These are phyloP conservation scores for Hippolais icterina DNA, from an alignment of 2,113 vertebrate genomes.

Conservation along the genomic window DNA sequence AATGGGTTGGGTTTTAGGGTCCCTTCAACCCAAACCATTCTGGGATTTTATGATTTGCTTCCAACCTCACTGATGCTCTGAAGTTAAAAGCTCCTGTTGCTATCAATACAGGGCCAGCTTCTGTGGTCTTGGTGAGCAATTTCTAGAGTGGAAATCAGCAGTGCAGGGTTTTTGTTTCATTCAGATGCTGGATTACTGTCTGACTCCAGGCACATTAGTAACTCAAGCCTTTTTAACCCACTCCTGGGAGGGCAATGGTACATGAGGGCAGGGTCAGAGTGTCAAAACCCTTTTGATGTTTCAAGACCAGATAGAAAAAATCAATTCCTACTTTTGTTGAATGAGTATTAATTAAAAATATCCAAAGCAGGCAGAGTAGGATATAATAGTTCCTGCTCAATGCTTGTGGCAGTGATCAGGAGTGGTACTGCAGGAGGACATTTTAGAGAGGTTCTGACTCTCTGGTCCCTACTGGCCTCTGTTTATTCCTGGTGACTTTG, in stretches of 20 bases:
- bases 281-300: neutral
- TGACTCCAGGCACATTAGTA: neutral
- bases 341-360: neutral
- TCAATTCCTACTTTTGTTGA: neutral
- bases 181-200: neutral
- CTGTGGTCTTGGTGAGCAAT: neutral
- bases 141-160: neutral
- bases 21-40: neutral
- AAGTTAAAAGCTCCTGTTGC: neutral
- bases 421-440: neutral
- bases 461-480: rapidly evolving
- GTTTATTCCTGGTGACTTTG: neutral
- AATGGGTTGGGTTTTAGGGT: neutral
- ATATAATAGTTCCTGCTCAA: neutral
- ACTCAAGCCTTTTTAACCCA: neutral
- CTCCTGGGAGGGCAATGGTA: neutral
- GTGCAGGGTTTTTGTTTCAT: neutral
- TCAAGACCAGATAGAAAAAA: neutral
- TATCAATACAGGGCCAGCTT: rapidly evolving
- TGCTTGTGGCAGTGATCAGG: neutral
- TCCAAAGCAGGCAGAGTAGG: neutral
- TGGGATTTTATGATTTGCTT: neutral
- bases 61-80: neutral
- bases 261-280: neutral
- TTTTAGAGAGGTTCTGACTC: neutral